Base-by-base conservation (phyloP, 1,140 invertebrate species). In the Oryctes rhinoceros region DNA sequence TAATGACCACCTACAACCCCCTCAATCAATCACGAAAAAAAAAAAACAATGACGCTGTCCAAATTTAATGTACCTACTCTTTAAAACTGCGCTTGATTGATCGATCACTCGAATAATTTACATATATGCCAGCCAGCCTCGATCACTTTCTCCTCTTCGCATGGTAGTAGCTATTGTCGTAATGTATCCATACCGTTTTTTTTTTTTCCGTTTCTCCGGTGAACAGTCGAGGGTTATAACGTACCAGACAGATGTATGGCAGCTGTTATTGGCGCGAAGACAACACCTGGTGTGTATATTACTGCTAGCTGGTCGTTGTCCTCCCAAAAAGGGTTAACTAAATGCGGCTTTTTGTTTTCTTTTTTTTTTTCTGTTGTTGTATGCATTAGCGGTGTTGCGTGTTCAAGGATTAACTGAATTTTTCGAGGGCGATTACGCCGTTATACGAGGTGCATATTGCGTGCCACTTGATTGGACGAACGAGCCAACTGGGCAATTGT, bases 161-260 rank as follows among this genome's bases (percentile, higher is more conserved):
- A 18, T 59, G 6, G 53, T n/a, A 59, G 53, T n/a, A 59, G 15
- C 53, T 59, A n/a, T 59, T 59, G 53, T 59, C 24, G 65, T 71
- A 71, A 71, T 37, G 35, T 35, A 35, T 6, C 15, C 20, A 62
- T 62, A 62, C 5, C 39, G 9, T 62, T 62, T 62, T 62, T 62
- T 62, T 62, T 62, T 62, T 62, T 62, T 62, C 5, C 53, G 53
- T 20, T 44, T 10, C 39, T 44, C 39, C 39, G 39, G 39, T 59
- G 53, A 59, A 59, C 53, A n/a, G 13, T 59, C 24, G 75, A 39
- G 77, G 78, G 81, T 75, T 79, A 71, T 71, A 80, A 83, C 80
- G 77, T 78, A 76, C 80, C 37, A 71, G 80, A 80, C 84, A 84
- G 83, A 84, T 84, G 84, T 80, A 78, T 80, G 81, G 81, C 85